Conservation (phyloP, 2,797 vertebrate species). For the Pseudotriccus pelzelni region DNA sequence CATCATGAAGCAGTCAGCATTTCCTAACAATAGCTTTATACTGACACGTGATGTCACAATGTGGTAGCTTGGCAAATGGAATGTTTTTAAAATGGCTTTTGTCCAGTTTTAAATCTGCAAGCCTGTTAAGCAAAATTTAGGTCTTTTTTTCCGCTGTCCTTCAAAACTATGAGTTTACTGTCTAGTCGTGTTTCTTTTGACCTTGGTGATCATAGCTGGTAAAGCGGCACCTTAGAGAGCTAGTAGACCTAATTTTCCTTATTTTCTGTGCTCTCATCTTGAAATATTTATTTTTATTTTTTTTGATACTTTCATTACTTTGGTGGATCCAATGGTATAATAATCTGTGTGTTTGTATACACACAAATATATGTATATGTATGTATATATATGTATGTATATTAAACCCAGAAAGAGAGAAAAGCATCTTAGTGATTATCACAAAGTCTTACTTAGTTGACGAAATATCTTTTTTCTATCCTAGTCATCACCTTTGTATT, state of each 20-base stretch:
- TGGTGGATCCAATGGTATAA: not conserved
- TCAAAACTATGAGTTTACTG: not conserved
- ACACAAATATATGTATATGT: not conserved
- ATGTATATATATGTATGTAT: not conserved
- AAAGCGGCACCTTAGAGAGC: not conserved
- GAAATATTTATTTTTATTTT: not conserved
- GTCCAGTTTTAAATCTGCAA: not conserved
- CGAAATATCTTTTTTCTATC: not conserved
- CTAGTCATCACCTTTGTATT: not conserved
- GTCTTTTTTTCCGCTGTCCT: not conserved
- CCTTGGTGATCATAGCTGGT: not conserved
- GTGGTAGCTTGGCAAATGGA: conserved; percentile 27
- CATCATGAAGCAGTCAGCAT: not conserved
- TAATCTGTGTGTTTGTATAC: not conserved
- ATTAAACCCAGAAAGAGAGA: not conserved
- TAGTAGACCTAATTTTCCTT: not conserved
- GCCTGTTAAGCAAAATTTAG: not conserved
- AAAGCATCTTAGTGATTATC: not conserved
- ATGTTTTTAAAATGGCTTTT: conserved; percentile 8
- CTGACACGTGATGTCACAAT: not conserved
- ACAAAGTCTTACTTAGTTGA: not conserved
- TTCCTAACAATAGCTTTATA: conserved; percentile 29
- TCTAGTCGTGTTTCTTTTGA: not conserved
- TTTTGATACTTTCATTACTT: not conserved
- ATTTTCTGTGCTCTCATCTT: not conserved